Base-by-base conservation (phyloP, 2,888 invertebrate genomes). In the Nomada fucata region DNA sequence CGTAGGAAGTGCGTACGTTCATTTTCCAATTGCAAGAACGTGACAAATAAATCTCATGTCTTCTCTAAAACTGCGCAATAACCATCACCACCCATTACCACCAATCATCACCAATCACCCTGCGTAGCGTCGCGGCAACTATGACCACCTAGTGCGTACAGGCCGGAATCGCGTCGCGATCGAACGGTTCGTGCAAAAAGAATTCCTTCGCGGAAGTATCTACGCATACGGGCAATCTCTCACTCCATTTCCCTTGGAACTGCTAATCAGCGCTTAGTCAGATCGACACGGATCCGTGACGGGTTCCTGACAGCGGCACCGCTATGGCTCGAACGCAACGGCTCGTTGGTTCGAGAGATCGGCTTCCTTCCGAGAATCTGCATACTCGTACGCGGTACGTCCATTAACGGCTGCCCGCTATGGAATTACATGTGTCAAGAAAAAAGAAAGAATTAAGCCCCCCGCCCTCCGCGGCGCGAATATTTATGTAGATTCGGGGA, bases 401-500 rank as follows among this genome's bases (percentile, higher is more conserved):
- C 90, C 90, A 91, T 92, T 91, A 92, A 90, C 89, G 85, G 55
- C 82, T 77, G 63, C 65, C 83, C 82, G 89, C 88, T 91, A 90
- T 86, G 88, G 84, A 89, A 89, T 89, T 90, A 91, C 90, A 90
- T 88, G 90, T 92, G 92, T 92, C 79, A 89, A 36, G 7, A 91
- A 91, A 89, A 91, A 91, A 36, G 7, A 91, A 91, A 89, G 91
- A 91, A 89, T 89, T 88, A 90, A 90, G 86, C 89, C 84, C 84
- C 50, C 82, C 59, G 50, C 50, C 42, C 64, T 47, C 59, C 53
- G 10, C 36, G 75, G 64, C 59, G 23, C 81, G 89, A 86, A 88
- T 91, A 91, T 90, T 91, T 91, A 92, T 91, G 91, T 82, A 90
- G 89, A 91, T 91, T 88, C 90, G 89, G 87, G 83, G 86, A 89